phyloP scores from a whole-genome alignment of 92 coral and sea anemone species.

The Palythoa grandis region DNA sequence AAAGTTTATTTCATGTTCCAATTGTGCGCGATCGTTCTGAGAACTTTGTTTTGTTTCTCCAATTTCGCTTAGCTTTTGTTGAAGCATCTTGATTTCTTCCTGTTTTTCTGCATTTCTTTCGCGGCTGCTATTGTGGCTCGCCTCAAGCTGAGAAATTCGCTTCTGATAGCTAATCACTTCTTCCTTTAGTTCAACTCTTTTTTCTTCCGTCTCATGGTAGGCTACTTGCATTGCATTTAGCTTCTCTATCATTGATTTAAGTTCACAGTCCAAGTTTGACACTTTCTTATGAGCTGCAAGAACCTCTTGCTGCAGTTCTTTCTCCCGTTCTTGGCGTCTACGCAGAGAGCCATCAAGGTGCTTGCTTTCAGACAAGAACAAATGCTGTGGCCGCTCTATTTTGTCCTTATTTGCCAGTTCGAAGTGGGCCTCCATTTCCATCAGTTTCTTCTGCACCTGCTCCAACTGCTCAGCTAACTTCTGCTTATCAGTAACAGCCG shows the following conservation, averaged over 20 bases:
- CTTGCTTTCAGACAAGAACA: constrained; percentile 51
- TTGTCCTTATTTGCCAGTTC: constrained; percentile 59
- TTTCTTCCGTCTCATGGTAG: constrained; percentile 67
- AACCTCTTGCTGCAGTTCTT: constrained; percentile 72
- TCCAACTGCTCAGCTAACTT: constrained; percentile 63
- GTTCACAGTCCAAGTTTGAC: constrained; percentile 72
- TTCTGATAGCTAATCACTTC: constrained; percentile 71
- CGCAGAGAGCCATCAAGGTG: constrained; percentile 71
- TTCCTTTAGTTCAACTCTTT: constrained; percentile 63
- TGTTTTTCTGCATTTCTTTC: constrained; percentile 61
- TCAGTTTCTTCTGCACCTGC: constrained; percentile 69
- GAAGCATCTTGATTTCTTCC: constrained; percentile 51
- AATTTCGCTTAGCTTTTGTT: constrained; percentile 51
- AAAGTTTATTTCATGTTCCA: constrained; percentile 65
- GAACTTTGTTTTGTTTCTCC: constrained; percentile 56
- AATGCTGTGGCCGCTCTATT: constrained; percentile 16
- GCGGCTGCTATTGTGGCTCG: constrained; percentile 75
- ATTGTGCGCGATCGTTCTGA: constrained; percentile 58
- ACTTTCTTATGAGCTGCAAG: constrained; percentile 76
- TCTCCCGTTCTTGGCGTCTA: constrained; percentile 79
- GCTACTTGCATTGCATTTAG: constrained; percentile 64
- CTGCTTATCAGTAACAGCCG: constrained; percentile 80
- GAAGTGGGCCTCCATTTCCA: constrained; percentile 85
- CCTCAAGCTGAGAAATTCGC: constrained; percentile 72
- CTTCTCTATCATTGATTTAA: constrained; percentile 67